phyloP scores from a whole-genome alignment of 2,888 invertebrate species.

The Trichogramma evanescens region DNA sequence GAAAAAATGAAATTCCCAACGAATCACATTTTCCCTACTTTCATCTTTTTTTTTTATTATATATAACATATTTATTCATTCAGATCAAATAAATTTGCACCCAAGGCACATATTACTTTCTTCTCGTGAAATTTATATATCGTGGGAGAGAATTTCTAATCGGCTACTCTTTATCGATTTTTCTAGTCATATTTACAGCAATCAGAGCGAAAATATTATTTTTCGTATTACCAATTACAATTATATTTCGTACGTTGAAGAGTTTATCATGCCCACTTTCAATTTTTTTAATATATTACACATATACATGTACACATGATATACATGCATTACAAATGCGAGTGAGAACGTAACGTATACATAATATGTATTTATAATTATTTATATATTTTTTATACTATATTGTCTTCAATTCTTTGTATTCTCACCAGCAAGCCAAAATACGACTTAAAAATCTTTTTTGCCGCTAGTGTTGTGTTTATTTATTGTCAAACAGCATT shows the following conservation, averaged over 20 bases:
- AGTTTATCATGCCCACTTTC: constrained; percentile 19
- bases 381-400: constrained; percentile 18
- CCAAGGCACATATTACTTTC: constrained; percentile 48
- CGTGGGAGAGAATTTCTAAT: constrained; percentile 1
- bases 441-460: no score
- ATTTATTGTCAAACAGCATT: constrained; percentile 48
- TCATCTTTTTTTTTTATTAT: constrained; percentile 23
- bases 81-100: constrained; percentile 33
- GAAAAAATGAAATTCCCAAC: no score
- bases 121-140: constrained; percentile 31
- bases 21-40: constrained; percentile 24
- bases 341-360: constrained; percentile 5
- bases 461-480: no score
- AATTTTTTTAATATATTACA: not conserved
- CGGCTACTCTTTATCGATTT: no score
- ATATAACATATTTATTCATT: constrained; percentile 26
- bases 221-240: no score
- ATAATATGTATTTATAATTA: constrained; percentile 14
- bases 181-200: no score
- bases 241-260: no score
- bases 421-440: no score
- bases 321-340: constrained; percentile 5
- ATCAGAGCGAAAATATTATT: no score
- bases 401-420: no score
- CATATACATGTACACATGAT: constrained; percentile 20